These are phyloP conservation scores for Microplitis deprimator DNA, from an alignment of 2,888 invertebrate species.

Conservation along the genomic window DNA sequence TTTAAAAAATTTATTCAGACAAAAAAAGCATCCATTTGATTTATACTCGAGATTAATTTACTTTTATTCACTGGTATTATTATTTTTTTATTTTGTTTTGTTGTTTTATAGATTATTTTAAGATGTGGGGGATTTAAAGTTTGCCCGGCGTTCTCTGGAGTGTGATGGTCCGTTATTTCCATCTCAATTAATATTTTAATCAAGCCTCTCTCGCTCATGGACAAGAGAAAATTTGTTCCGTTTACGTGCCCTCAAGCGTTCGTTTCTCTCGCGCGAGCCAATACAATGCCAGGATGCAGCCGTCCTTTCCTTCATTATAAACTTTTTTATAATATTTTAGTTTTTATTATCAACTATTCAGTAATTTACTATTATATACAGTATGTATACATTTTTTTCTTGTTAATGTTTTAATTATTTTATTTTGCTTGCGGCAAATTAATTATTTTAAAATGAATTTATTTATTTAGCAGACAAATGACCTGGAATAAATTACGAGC, in stretches of 20 bases:
- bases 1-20: constrained; percentile 1
- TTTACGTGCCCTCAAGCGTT: constrained; percentile 64
- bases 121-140: constrained; percentile 25
- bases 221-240: constrained; percentile 60
- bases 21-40: constrained; percentile 3
- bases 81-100: constrained; percentile 34
- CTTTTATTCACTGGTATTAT: constrained; percentile 3
- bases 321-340: not conserved
- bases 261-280: constrained; percentile 45
- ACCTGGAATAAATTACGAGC: not conserved
- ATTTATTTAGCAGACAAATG: not conserved
- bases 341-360: constrained; percentile 1
- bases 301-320: not conserved
- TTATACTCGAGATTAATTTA: not conserved
- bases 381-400: not conserved
- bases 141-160: constrained; percentile 54
- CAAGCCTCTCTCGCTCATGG: constrained; percentile 66
- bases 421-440: not conserved
- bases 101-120: constrained; percentile 42
- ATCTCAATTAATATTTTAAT: constrained; percentile 72
- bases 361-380: not conserved
- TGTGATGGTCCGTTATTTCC: constrained; percentile 69
- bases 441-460: not conserved
- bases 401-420: not conserved
- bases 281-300: constrained; percentile 28